Base-by-base conservation (phyloP, 2,113 vertebrate genomes). In the Scomber scombrus region DNA sequence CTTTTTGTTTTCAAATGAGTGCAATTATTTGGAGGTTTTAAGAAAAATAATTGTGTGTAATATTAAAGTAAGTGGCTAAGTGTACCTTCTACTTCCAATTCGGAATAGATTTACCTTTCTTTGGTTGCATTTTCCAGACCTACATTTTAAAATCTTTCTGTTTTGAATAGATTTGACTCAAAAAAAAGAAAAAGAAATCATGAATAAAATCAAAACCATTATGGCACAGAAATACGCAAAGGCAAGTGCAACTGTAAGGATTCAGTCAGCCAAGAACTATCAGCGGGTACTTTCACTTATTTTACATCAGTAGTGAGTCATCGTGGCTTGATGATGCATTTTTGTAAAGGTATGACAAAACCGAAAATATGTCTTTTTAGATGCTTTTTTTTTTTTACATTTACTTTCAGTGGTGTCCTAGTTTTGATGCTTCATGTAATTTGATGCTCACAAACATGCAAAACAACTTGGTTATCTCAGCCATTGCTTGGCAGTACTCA, bases 401-500 rank as follows among this genome's bases (percentile, higher is more conserved):
- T 56, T 60, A 19, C 55, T 77, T 67, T 70, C 8, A 46, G 57
- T 56, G 29, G 34, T 40, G 34, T 40, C 34, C 34, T 40, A 40
- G 46, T 56, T 81, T 83, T 57, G 47, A 74, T 1, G 64, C 71
- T 81, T 79, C 54, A 47, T 45, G 57, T 57, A 40, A 60, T 76
- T 23, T 31, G 49, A 46, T 2, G 16, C 43, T 69, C 55, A 43
- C 19, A 64, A 66, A 71, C 50, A 18, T 64, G 47, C 66, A 57
- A 64, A 79, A 45, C 70, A 26, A 21, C 34, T 29, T 3, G 23
- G 65, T 64, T 45, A 40, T 82, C 61, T 69, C 77, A 55, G 72
- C 92, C 75, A 85, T 70, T 78, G 70, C 84, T 80, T 31, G 8
- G 82, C 85, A 88, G 82, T 57, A 89, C 86, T 92, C 89, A 89